A percentile compares a stretch with the other conserved stretches of the same genome.
phyloP scores from a whole-genome alignment of 1,140 invertebrate genomes.

The Eueides isabella region DNA sequence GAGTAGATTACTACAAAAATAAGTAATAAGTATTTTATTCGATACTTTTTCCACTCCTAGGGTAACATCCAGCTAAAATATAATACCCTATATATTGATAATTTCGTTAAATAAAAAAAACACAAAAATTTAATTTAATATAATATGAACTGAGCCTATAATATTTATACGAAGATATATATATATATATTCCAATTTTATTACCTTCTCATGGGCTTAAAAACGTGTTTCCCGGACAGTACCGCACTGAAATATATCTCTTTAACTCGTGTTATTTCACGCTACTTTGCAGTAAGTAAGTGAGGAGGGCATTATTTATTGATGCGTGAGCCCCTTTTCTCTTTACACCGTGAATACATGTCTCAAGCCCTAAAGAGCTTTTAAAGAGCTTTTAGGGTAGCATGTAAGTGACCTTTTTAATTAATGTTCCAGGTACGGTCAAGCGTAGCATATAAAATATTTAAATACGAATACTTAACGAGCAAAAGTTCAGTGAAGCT shows the following conservation, averaged over 20 bases:
- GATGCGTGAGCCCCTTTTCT: conserved; percentile 33
- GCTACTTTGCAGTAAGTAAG: conserved; percentile 17
- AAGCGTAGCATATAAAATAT: conserved; percentile 28
- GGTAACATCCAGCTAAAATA: too few relatives aligned
- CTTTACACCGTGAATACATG: conserved; percentile 33
- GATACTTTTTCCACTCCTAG: too few relatives aligned
- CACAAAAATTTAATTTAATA: too few relatives aligned
- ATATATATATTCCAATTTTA: background rate
- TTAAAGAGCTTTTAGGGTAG: conserved; percentile 40
- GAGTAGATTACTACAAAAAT: too few relatives aligned
- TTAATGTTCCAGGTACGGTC: conserved; percentile 40
- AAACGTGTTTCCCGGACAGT: background rate
- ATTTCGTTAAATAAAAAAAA: too few relatives aligned
- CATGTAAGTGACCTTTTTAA: conserved; percentile 40
- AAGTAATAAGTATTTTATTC: too few relatives aligned
- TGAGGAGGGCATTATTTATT: conserved; percentile 42
- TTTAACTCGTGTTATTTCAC: conserved; percentile 22
- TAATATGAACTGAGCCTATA: too few relatives aligned
- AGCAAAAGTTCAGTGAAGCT: conserved; percentile 21
- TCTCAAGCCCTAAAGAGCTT: conserved; percentile 44
- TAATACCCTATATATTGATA: too few relatives aligned
- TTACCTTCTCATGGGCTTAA: background rate
- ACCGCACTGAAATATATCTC: background rate
- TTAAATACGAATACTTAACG: conserved; percentile 28
- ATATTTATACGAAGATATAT: too few relatives aligned